phyloP scores from a whole-genome alignment of 2,797 vertebrate species.

The Cheirogaleus major region DNA sequence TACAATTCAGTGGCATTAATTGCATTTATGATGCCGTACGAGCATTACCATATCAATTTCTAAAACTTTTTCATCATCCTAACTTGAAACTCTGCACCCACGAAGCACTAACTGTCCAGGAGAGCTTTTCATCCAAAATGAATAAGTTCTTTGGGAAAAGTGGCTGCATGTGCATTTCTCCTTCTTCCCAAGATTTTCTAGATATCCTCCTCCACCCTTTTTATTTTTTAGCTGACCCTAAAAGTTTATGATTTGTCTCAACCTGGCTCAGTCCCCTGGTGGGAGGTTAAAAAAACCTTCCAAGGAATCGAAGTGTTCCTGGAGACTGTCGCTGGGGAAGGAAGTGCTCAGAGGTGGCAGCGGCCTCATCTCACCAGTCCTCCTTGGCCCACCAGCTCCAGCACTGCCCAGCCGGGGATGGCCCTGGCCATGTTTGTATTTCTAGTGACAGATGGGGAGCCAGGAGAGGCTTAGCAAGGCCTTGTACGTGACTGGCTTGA shows the following conservation, averaged over 20 bases:
- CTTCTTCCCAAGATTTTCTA: neutral
- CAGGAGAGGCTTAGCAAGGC: neutral
- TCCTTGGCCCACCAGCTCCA: neutral
- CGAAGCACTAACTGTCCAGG: neutral
- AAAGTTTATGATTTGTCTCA: slow-evolving; percentile 3
- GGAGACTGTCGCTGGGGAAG: neutral
- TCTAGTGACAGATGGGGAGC: neutral
- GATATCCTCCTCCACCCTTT: neutral
- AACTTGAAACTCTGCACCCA: neutral
- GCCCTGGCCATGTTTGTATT: neutral
- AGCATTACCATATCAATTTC: neutral
- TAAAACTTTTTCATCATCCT: neutral
- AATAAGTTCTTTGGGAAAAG: neutral
- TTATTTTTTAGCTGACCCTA: neutral
- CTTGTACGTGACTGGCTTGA: neutral
- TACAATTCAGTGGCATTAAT: neutral
- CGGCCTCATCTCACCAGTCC: neutral
- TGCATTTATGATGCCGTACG: neutral
- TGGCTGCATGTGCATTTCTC: neutral
- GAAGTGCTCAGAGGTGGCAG: neutral
- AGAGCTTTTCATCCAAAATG: neutral
- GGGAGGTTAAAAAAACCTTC: neutral
- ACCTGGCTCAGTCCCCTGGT: neutral
- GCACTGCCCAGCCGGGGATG: neutral
- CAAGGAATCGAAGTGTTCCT: neutral